These are phyloP conservation scores for Yponomeuta cagnagella DNA, from an alignment of 2,888 invertebrate genomes.

Conservation along the genomic window DNA sequence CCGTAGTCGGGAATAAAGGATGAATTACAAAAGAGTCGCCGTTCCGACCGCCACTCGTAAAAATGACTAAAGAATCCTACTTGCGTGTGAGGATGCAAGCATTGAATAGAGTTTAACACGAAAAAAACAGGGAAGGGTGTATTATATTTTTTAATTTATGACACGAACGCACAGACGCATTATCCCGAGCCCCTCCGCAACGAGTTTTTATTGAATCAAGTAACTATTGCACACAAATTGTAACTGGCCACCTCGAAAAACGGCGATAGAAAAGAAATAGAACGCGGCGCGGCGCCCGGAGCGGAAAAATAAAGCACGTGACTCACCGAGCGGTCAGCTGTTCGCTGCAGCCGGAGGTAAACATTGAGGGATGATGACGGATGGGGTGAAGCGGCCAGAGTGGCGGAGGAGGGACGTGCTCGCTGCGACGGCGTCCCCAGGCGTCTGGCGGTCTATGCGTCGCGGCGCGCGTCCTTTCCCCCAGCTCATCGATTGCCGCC, in stretches of 20 bases:
- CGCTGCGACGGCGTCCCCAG: slow-evolving; percentile 68
- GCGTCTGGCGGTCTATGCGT: slow-evolving; percentile 77
- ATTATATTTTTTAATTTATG: slow-evolving; percentile 69
- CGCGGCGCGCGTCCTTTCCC: slow-evolving; percentile 68
- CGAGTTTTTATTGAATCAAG: slow-evolving; percentile 30
- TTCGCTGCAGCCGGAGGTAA: slow-evolving; percentile 51
- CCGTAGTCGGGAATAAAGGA: slow-evolving; percentile 65
- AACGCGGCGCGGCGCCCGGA: background rate
- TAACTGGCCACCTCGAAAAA: slow-evolving; percentile 22
- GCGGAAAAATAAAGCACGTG: slow-evolving; percentile 24
- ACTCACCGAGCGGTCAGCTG: slow-evolving; percentile 74
- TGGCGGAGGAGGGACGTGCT: slow-evolving; percentile 45
- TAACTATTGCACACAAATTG: slow-evolving; percentile 39
- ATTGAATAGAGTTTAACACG: slow-evolving; percentile 52
- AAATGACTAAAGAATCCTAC: slow-evolving; percentile 61
- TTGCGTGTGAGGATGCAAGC: slow-evolving; percentile 35
- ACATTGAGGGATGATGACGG: slow-evolving; percentile 61
- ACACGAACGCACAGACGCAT: slow-evolving; percentile 28
- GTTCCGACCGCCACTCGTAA: slow-evolving; percentile 60
- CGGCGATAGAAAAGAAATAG: slow-evolving; percentile 22
- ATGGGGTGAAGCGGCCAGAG: slow-evolving; percentile 48
- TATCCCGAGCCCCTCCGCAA: slow-evolving; percentile 49
- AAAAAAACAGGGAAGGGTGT: slow-evolving; percentile 59
- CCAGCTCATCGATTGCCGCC: slow-evolving; percentile 74
- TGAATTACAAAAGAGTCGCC: slow-evolving; percentile 62